Evolutionary conservation across 53 echinoderm and acorn worm species (phyloP), one percentile per base, ranked within the genome.

Genomic region (Zoroaster sp.): DNA sequence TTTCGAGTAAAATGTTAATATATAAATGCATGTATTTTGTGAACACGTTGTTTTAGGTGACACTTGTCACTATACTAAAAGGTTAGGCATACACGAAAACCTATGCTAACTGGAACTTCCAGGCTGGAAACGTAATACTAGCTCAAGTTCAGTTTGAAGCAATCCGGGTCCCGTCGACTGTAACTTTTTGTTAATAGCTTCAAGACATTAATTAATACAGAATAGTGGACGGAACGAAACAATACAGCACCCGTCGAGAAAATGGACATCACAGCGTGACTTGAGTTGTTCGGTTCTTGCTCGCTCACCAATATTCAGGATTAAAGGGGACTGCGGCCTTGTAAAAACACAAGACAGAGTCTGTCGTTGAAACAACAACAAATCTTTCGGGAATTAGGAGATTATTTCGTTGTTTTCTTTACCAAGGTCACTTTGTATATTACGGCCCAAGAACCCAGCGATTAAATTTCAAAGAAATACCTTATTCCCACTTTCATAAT

Each of bases 201-300:
- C 63, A 59, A 9, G 8, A 28, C 28, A 59, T 59, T 25, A 59
- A 59, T 45, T 2, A 2, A n/a, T n/a, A 21, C 30, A 32, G 76
- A 47, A 46, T 31, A 40, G 20, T 4, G 3, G 76, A 47, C 5
- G 30, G 47, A 34, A 30, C 28, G 35, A 18, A 76, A 13, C 8
- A 69, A 17, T 3, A 17, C 28, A 45, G 11, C 76, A 31, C 34
- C 23, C 14, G 17, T 45, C 3, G 47, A 21, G 41, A 49, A 47
- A 47, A 17, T 52, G 46, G 76, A 76, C 76, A 47, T 76, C 76
- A 33, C 76, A 76, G 76, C 76, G 8, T 47, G 76, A 76, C 14
- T 76, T 17, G 17, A 74, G 10, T 76, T 32, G 14, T 18, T 28
- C 46, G 28, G 21, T 49, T 49, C 52, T 15, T 17, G 51, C 28